A percentile compares a stretch with the other conserved stretches of the same genome.
Evolutionary conservation across 2,797 vertebrate species (phyloP).

Genomic region (Lates japonicus): DNA sequence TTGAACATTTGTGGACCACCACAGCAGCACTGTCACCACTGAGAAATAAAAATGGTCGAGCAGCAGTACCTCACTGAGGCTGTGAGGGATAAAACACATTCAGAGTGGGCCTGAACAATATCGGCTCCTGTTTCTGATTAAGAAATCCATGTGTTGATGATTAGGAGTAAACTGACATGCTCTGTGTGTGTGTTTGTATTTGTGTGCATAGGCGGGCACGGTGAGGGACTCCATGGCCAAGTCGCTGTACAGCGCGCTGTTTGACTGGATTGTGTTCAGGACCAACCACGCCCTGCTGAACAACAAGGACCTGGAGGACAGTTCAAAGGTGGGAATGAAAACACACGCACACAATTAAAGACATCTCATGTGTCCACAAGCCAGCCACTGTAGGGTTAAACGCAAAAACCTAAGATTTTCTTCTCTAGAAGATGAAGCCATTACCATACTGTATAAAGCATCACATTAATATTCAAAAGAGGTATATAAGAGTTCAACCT

Average conservation of each 20-base stretch:
- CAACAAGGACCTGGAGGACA: slow-evolving; percentile 94
- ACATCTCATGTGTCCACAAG: not conserved
- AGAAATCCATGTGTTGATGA: slow-evolving; percentile 41
- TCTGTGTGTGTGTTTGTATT: slow-evolving; percentile 81
- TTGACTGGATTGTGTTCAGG: slow-evolving; percentile 99
- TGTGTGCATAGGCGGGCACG: slow-evolving; percentile 88
- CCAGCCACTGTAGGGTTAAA: not conserved
- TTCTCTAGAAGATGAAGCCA: not conserved
- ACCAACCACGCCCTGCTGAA: slow-evolving; percentile 98
- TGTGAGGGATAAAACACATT: slow-evolving; percentile 20
- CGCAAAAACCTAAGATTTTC: too few species aligned
- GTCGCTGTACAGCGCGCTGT: slow-evolving; percentile 95
- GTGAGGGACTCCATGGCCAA: slow-evolving; percentile 99
- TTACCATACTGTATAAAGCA: too few species aligned
- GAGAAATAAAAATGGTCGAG: slow-evolving; percentile 3
- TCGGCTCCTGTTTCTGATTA: slow-evolving; percentile 33
- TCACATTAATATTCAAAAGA: not conserved
- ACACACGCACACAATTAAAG: not conserved
- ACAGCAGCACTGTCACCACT: not conserved
- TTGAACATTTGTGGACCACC: slow-evolving; percentile 10
- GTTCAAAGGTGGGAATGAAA: slow-evolving; percentile 87
- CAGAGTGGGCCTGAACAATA: not conserved
- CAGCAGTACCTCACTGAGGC: not conserved
- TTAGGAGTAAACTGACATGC: slow-evolving; percentile 30
- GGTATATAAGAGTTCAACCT: not conserved